These are phyloP conservation scores for Ennomos fuscantarius DNA, from an alignment of 2,888 invertebrate genomes.

Conservation along the genomic window DNA sequence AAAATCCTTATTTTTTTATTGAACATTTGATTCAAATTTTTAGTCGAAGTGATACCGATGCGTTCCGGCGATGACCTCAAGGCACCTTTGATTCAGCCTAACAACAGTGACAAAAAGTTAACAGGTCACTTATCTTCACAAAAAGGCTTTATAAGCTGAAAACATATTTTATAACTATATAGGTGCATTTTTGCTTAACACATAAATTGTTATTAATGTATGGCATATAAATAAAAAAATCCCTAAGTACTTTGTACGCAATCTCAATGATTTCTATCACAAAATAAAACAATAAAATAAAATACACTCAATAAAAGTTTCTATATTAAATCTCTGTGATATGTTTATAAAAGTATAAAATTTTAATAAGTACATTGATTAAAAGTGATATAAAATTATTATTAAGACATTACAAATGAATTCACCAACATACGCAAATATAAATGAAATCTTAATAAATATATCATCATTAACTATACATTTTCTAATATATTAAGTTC, in stretches of 20 bases:
- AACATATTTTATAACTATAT: conserved; percentile 8
- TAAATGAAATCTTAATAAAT: conserved; percentile 12
- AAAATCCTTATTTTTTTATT: too few relatives aligned
- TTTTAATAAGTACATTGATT: conserved; percentile 23
- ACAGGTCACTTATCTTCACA: conserved; percentile 2
- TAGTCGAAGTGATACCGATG: too few relatives aligned
- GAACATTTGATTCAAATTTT: too few relatives aligned
- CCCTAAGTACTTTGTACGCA: conserved; percentile 74
- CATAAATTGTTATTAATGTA: conserved; percentile 32
- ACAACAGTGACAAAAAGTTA: conserved; percentile 1
- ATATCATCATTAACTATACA: conserved; percentile 2
- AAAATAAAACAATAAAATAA: conserved; percentile 39
- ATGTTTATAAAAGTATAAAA: conserved; percentile 27
- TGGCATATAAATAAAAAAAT: conserved; percentile 58
- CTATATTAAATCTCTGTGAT: conserved; percentile 4
- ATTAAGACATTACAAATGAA: conserved; percentile 14
- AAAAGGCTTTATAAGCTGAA: conserved; percentile 9
- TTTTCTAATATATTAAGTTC: conserved; percentile 3
- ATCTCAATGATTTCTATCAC: conserved; percentile 53
- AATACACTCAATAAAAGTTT: conserved; percentile 21
- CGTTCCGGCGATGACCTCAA: conserved; percentile 19
- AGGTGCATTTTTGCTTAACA: conserved; percentile 20
- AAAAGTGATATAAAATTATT: conserved; percentile 9
- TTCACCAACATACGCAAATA: not conserved
- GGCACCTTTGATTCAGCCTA: conserved; percentile 80